These are phyloP conservation scores for Murina feae DNA, from an alignment of 2,113 vertebrate species.

Conservation along the genomic window DNA sequence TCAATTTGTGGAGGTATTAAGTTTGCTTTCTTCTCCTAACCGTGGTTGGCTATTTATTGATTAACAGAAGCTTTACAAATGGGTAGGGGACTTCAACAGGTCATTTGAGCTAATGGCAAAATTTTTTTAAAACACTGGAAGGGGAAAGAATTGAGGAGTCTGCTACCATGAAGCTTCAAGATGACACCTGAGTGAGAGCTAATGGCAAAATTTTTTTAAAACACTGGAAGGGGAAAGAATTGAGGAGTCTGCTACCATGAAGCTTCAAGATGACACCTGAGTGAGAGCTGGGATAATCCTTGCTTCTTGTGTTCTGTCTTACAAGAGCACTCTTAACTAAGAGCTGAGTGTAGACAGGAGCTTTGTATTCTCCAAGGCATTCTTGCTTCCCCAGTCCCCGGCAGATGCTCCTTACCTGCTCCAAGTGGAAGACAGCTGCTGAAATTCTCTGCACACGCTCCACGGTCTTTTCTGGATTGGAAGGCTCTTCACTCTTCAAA, in stretches of 20 bases:
- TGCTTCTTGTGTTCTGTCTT: not conserved
- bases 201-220: no score
- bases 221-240: not conserved
- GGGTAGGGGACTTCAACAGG: not conserved
- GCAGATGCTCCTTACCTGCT: constrained; percentile 80
- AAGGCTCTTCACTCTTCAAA: constrained; percentile 86
- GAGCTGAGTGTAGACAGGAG: not conserved
- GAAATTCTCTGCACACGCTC: constrained; percentile 97
- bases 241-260: not conserved
- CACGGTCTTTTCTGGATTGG: constrained; percentile 89
- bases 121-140: not conserved
- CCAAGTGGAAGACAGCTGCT: constrained; percentile 95
- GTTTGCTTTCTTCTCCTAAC: not conserved
- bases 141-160: not conserved
- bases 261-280: not conserved
- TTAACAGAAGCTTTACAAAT: not conserved
- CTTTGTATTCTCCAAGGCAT: not conserved
- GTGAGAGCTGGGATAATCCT: not conserved
- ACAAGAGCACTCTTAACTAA: not conserved
- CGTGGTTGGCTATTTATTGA: not conserved
- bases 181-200: not conserved
- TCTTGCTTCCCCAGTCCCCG: not conserved
- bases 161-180: not conserved
- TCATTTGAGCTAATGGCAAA: not conserved
- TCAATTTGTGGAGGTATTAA: not conserved